phyloP scores from a whole-genome alignment of 2,113 vertebrate genomes.

The Tragelaphus buxtoni region DNA sequence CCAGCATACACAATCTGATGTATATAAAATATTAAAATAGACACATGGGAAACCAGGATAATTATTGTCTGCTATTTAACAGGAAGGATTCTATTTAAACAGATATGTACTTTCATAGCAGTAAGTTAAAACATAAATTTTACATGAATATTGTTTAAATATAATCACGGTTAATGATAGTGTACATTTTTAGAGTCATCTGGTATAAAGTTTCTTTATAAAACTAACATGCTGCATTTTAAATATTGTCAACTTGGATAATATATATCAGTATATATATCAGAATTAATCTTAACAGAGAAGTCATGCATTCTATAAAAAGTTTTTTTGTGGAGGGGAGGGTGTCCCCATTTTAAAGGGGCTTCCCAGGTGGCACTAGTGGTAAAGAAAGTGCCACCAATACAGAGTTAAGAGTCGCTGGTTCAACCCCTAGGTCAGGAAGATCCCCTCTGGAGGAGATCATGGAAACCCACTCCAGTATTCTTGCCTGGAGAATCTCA shows the following conservation, averaged over 20 bases:
- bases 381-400: neutral
- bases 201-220: neutral
- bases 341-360: neutral
- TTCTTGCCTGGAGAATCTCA: neutral
- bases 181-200: neutral
- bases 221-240: neutral
- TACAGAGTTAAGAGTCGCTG: neutral
- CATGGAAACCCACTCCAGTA: neutral
- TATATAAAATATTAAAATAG: neutral
- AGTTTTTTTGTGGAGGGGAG: accelerated
- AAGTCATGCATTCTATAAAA: neutral
- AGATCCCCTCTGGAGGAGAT: neutral
- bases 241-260: neutral
- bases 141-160: neutral
- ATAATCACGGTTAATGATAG: neutral
- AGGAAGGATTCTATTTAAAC: neutral
- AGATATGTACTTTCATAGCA: neutral
- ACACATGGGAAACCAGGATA: neutral
- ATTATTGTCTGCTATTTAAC: neutral
- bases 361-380: neutral
- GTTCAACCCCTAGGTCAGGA: neutral
- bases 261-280: neutral
- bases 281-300: neutral
- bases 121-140: neutral
- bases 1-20: neutral